phyloP scores from a whole-genome alignment of 2,797 vertebrate species.

The Bufotes viridis region DNA sequence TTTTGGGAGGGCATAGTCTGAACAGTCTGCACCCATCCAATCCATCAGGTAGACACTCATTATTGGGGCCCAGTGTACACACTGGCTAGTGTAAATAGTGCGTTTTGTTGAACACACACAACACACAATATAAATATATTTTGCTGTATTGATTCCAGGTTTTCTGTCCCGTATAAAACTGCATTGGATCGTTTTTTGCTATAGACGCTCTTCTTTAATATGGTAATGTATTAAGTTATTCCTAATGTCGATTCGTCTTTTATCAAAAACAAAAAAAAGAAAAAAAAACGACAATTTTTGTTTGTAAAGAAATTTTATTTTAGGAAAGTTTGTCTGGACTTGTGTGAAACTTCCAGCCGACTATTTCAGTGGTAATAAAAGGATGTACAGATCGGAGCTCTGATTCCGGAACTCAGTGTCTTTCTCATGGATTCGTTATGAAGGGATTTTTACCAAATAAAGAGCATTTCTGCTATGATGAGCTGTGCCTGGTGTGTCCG shows the following conservation, averaged over 20 bases:
- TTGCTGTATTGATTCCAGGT: slow-evolving; percentile 89
- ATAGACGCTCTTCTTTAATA: slow-evolving; percentile 85
- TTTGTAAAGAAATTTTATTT: slow-evolving; percentile 65
- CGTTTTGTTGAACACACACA: slow-evolving; percentile 85
- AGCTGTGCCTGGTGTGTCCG: slow-evolving; percentile 73
- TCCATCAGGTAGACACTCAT: not conserved
- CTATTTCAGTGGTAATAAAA: slow-evolving; percentile 19
- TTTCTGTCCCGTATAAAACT: slow-evolving; percentile 85
- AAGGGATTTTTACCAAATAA: slow-evolving; percentile 2
- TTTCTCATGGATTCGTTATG: not conserved
- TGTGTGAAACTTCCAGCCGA: slow-evolving; percentile 28
- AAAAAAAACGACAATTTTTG: slow-evolving; percentile 85
- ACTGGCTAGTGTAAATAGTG: slow-evolving; percentile 89
- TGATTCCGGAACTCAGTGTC: not conserved
- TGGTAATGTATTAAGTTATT: slow-evolving; percentile 92
- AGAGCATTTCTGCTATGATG: not conserved
- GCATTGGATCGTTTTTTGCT: slow-evolving; percentile 71
- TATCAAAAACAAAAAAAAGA: slow-evolving; percentile 83
- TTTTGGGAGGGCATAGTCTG: not conserved
- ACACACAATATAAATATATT: slow-evolving; percentile 88
- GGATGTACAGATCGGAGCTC: slow-evolving; percentile 2
- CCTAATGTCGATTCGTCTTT: slow-evolving; percentile 94
- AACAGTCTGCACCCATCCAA: not conserved
- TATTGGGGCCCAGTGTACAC: not conserved
- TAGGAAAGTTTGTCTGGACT: slow-evolving; percentile 63